A percentile compares a stretch with the other conserved stretches of the same genome.
These are phyloP conservation scores for Sus cebifrons DNA, from an alignment of 2,797 vertebrate species.

Conservation along the genomic window DNA sequence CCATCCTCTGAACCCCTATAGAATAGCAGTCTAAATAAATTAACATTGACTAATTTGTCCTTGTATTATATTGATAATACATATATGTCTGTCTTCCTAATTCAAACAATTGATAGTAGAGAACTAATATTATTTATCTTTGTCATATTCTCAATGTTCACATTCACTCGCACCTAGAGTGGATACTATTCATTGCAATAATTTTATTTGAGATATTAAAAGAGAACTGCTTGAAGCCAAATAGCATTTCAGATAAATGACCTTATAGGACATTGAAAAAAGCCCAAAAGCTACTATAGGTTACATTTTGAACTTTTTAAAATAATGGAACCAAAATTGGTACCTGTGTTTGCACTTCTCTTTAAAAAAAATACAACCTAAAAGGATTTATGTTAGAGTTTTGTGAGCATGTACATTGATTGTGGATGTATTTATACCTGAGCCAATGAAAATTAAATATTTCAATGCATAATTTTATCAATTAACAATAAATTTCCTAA, in stretches of 20 bases:
- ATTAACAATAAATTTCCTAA: not conserved
- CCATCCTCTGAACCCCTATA: not conserved
- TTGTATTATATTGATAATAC: not conserved
- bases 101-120: not conserved
- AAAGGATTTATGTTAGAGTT: not conserved
- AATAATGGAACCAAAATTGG: not conserved
- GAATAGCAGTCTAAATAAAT: not conserved
- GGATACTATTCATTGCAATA: not conserved
- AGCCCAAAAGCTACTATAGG: not conserved
- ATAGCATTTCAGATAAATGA: not conserved
- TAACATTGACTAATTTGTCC: not conserved
- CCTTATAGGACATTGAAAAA: not conserved
- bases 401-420: fast-evolving
- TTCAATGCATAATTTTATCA: not conserved
- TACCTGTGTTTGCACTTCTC: not conserved
- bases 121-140: not conserved
- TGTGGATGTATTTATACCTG: not conserved
- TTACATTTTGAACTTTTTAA: not conserved
- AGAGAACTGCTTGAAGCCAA: not conserved
- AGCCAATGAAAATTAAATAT: not conserved
- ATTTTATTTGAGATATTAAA: not conserved
- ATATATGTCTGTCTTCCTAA: not conserved
- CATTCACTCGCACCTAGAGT: not conserved
- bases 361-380: not conserved
- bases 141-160: not conserved